These are phyloP conservation scores for Gopherus evgoodei DNA, from an alignment of 2,113 vertebrate species.

Conservation along the genomic window DNA sequence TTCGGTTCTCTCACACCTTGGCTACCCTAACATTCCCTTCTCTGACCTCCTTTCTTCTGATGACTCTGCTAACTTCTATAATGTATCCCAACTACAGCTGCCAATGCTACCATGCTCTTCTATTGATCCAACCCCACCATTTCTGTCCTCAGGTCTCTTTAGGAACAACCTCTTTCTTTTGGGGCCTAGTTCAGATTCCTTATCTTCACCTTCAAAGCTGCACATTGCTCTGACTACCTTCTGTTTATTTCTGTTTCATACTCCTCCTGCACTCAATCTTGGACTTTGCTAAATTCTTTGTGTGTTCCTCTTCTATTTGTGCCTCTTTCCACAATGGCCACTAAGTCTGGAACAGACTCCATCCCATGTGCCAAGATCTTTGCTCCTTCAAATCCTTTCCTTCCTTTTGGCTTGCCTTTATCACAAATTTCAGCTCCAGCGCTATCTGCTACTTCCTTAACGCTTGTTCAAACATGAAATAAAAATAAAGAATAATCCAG, in stretches of 20 bases:
- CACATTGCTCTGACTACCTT: neutral
- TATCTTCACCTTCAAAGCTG: neutral
- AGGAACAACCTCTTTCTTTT: neutral
- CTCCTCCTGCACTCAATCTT: neutral
- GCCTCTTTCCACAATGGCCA: neutral
- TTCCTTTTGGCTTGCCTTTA: neutral
- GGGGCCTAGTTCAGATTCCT: neutral
- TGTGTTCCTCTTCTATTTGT: neutral
- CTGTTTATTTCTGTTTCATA: neutral
- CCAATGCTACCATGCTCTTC: neutral
- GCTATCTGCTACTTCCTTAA: neutral
- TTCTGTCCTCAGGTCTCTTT: neutral
- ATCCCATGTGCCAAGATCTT: neutral
- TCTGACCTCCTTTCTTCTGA: neutral
- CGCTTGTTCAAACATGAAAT: neutral
- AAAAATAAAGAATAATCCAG: neutral
- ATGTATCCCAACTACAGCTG: neutral
- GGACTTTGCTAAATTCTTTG: neutral
- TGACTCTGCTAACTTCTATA: neutral
- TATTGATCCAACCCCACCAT: neutral
- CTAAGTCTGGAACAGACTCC: neutral
- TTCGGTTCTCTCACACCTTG: neutral
- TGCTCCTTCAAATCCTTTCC: neutral
- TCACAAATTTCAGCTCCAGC: neutral
- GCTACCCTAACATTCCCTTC: neutral